Base-by-base conservation (phyloP, 2,797 vertebrate genomes). In the Notoglanidium macrostoma region DNA sequence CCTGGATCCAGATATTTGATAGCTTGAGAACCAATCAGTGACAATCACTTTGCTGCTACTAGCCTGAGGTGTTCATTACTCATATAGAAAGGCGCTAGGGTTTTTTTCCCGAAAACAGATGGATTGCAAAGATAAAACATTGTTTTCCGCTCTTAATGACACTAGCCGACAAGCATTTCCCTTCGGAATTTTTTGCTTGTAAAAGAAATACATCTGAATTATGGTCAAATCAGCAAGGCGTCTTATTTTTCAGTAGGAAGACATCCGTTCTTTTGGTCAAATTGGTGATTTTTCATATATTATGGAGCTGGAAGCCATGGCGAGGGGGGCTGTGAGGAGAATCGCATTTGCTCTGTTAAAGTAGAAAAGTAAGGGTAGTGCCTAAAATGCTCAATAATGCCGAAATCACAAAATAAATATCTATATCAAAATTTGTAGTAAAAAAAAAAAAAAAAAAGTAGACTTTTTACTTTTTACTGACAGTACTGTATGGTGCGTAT, bases 111-210 rank as follows among this genome's bases (percentile, higher is more conserved):
- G 21, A 17, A 80, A 79, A 57, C 77, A 79, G 54, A 59, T 78
- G 29, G 54, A 35, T 57, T 79, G 17, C 74, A 51, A 51, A 17
- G 46, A 51, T 51, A 29, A 51, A 76, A 76, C 26, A 40, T 9
- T 81, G 78, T 63, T 81, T 81, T 63, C 61, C 14, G 57, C 12
- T 81, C n/a, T 63, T 46, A 80, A 35, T 63, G 23, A 9, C 12
- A 44, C 55, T 26, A 61, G 32, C 35, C 1, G 10, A 26, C 55
- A 61, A 44, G 78, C 32, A 61, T 61, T 61, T 78, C 76, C 29
- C 54, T 40, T 61, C 57, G 46, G 35, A 61, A 79, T 7, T 44
- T 61, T 19, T 17, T 40, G 12, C 46, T 80, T 44, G 5, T 7
- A 15, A 2, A 1, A 5, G 49, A 55, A 32, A 55, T 78, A 78